Base-by-base conservation (phyloP, 64 coral and sea anemone species). In the Porites australiensis region DNA sequence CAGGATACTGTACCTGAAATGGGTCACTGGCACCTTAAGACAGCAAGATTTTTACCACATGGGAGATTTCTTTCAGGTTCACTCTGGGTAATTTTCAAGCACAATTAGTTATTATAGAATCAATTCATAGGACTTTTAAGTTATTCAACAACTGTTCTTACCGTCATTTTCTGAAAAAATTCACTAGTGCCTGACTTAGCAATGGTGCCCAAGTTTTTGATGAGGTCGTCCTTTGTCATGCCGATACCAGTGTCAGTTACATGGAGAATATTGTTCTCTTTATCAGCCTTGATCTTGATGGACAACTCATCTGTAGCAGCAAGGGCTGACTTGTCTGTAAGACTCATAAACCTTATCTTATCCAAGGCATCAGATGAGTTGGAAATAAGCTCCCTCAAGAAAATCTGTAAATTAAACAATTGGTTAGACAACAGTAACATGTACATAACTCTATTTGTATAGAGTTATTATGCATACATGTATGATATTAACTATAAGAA, bases 161-260 rank as follows among this genome's bases (percentile, higher is more conserved):
- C 95, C 65, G 89, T 51, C 68, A 90, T 93, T 88, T 98, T 98
- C 14, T 93, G 87, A 60, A 98, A 95, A 77, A 98, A 98, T 73
- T 98, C 96, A 76, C 96, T 98, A 55, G 96, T 98, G 82, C 96
- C 96, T 72, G 96, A 98, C 73, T 98, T 98, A 27, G 96, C 96
- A 85, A 98, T 98, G 50, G 96, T 98, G 64, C 96, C 96, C 60
- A 98, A 74, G 71, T 98, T 95, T 58, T 98, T 98, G 59, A 98
- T 67, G 18, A 98, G 64, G 23, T 98, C 94, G 10, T 95, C 96
- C 60, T 98, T 98, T 70, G 96, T 98, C 96, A 98, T 98, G 50
- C 96, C 96, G 88, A 98, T 98, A 88, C 96, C 96, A 83, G 96
- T 98, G 86, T 98, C 96, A 61, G 96, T 98, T 62, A 98, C 96